Evolutionary conservation across 2,797 vertebrate species (phyloP).

Genomic region (Gallinago stenura): DNA sequence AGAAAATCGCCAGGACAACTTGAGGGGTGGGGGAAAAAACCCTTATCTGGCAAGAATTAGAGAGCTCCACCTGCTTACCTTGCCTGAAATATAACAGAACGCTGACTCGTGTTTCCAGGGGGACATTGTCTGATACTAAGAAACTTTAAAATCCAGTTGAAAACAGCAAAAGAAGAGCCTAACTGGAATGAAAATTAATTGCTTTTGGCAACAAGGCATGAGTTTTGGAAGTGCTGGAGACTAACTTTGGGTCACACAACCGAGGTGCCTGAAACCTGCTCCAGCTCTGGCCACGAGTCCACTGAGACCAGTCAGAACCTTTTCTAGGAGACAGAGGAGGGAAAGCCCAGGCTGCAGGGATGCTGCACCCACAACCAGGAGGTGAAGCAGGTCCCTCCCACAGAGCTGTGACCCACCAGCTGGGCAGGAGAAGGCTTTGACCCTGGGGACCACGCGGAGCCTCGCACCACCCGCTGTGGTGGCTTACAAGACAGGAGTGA

Average conservation of each 20-base stretch:
- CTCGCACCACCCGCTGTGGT: not conserved
- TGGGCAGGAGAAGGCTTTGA: not conserved
- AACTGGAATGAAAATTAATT: not conserved
- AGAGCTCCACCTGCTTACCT: not conserved
- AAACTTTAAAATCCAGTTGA: not conserved
- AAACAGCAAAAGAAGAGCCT: not conserved
- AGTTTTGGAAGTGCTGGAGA: not conserved
- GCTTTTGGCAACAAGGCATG: not conserved
- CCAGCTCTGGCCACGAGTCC: not conserved
- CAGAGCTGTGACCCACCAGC: accelerated
- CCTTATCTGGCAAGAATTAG: not conserved
- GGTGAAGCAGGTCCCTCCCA: not conserved
- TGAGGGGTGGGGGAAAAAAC: not conserved
- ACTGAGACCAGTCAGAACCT: not conserved
- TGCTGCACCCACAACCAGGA: accelerated
- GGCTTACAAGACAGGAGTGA: not conserved
- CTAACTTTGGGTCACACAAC: not conserved
- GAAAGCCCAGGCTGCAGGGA: not conserved
- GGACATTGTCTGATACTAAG: not conserved
- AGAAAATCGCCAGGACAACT: not conserved
- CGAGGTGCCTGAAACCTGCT: accelerated
- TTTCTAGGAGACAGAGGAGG: accelerated
- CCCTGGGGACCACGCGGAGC: not conserved
- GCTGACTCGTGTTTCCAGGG: not conserved
- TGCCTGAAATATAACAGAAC: not conserved